phyloP scores from a whole-genome alignment of 2,888 invertebrate species.

The Diaphora mendica region DNA sequence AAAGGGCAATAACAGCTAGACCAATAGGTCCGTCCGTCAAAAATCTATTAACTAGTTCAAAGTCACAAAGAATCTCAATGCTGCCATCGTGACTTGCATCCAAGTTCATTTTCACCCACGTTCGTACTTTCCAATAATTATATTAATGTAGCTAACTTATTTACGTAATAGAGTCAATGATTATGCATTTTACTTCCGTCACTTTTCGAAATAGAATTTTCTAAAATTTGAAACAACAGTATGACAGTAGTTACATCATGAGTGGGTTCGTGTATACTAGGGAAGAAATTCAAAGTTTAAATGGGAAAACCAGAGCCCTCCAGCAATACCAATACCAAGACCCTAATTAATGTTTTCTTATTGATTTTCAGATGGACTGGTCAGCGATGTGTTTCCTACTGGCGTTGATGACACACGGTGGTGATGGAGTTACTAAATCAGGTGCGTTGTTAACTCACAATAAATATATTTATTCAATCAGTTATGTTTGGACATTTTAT shows the following conservation, averaged over 20 bases:
- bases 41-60: background rate
- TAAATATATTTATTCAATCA: background rate
- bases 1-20: no score
- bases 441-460: constrained; percentile 49
- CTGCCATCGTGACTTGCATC: background rate
- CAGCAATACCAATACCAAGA: background rate
- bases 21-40: no score
- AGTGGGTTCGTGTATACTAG: background rate
- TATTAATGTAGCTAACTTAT: background rate
- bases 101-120: background rate
- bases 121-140: background rate
- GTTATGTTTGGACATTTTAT: no score
- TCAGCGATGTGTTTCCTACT: constrained; percentile 50
- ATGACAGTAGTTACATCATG: no score
- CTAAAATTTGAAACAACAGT: background rate
- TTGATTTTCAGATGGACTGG: constrained; percentile 64
- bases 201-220: background rate
- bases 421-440: constrained; percentile 71
- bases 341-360: background rate
- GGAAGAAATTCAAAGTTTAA: background rate
- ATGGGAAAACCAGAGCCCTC: no score
- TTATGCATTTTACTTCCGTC: background rate
- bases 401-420: constrained; percentile 55
- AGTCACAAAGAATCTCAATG: background rate
- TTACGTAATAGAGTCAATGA: background rate